Evolutionary conservation across 2,113 vertebrate species (phyloP).

Genomic region (Neofelis nebulosa): DNA sequence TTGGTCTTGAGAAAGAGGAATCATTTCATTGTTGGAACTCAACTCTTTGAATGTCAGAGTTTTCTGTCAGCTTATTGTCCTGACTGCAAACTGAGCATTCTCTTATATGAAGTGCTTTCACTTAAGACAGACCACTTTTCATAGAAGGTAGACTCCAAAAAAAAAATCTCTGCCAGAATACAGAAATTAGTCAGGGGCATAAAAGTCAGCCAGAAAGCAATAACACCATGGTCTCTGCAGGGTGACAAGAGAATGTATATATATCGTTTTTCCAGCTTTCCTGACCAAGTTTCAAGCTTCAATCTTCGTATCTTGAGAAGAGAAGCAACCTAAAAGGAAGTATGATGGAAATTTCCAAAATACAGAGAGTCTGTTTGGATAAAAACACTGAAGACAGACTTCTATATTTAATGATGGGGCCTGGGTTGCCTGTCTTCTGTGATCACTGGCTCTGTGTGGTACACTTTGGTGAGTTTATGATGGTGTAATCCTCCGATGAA

Average conservation of each 20-base stretch:
- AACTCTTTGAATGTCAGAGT: background rate
- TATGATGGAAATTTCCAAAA: constrained; percentile 85
- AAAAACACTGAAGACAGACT: constrained; percentile 81
- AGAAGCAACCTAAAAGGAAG: constrained; percentile 80
- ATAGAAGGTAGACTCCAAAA: background rate
- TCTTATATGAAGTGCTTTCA: background rate
- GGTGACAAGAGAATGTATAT: background rate
- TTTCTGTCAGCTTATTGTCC: background rate
- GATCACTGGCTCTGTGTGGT: constrained; percentile 74
- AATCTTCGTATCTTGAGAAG: constrained; percentile 69
- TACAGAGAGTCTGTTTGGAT: constrained; percentile 77
- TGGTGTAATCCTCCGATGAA: constrained; percentile 60
- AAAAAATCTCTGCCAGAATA: background rate
- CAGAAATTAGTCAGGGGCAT: background rate
- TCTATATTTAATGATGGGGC: constrained; percentile 83
- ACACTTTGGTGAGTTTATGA: constrained; percentile 56
- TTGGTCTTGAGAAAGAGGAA: background rate
- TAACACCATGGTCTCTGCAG: background rate
- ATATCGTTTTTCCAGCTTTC: background rate
- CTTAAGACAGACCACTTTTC: background rate
- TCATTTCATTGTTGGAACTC: background rate
- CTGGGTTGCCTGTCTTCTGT: constrained; percentile 69
- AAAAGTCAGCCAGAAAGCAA: background rate
- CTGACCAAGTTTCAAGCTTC: constrained; percentile 26
- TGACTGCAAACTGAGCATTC: background rate